phyloP scores from a whole-genome alignment of 1,140 invertebrate genomes.

The Archivesica marissinica region DNA sequence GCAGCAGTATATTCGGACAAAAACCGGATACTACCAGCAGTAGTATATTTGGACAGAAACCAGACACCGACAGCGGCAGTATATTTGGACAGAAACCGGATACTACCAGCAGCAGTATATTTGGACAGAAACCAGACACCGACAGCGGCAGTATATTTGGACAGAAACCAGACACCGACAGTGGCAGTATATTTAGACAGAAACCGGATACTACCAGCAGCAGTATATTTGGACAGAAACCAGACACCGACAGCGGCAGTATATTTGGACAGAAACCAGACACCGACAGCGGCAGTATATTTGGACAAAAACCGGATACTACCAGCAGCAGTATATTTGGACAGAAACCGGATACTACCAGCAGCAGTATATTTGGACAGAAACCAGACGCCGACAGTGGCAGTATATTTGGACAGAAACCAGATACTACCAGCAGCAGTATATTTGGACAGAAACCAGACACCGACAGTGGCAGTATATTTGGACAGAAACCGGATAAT shows the following conservation, averaged over 20 bases:
- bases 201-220: slow-evolving; percentile 26
- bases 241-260: background rate
- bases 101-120: background rate
- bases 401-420: slow-evolving; percentile 20
- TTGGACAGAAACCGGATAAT: slow-evolving; percentile 23
- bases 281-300: background rate
- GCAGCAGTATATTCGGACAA: too few species aligned
- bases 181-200: slow-evolving; percentile 44
- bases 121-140: background rate
- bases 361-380: slow-evolving; percentile 7
- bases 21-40: background rate
- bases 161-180: background rate
- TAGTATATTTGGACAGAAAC: background rate
- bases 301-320: slow-evolving; percentile 24
- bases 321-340: too few species aligned
- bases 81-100: too few species aligned
- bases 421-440: background rate
- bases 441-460: background rate
- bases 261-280: background rate
- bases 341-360: too few species aligned
- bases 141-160: background rate
- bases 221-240: background rate
- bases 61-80: background rate
- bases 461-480: background rate
- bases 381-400: slow-evolving; percentile 7